Evolutionary conservation across 2,113 vertebrate genomes (phyloP).

Genomic region (Leiothrix lutea): DNA sequence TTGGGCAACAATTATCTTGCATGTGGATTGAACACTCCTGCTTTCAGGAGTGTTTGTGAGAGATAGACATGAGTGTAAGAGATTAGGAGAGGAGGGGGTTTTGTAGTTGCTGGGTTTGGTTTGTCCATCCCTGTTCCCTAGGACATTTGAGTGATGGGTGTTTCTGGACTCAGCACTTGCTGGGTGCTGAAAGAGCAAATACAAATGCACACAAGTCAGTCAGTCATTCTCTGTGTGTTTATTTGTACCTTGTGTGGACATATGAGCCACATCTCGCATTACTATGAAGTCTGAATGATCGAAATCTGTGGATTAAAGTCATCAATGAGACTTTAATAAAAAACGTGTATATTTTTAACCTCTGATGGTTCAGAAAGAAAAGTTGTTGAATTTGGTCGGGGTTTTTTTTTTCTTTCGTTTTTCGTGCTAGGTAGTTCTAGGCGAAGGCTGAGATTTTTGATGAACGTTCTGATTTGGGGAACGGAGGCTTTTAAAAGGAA

Average conservation of each 20-base stretch:
- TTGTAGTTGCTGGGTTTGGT: not conserved
- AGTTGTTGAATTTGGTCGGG: not conserved
- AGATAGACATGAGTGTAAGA: not conserved
- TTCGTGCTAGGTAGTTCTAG: not conserved
- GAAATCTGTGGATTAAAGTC: not conserved
- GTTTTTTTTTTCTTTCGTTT: not conserved
- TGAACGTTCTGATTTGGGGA: not conserved
- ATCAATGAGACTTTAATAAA: not conserved
- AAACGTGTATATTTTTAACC: rapidly evolving
- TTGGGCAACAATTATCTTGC: not conserved
- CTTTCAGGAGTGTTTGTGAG: not conserved
- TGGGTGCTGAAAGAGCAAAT: not conserved
- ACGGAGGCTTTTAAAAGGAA: not conserved
- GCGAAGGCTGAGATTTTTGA: not conserved
- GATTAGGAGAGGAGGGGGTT: not conserved
- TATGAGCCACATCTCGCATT: rapidly evolving
- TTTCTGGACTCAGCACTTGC: not conserved
- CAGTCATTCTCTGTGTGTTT: not conserved
- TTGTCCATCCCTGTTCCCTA: not conserved
- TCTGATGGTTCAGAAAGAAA: not conserved
- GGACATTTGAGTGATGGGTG: not conserved
- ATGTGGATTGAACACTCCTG: not conserved
- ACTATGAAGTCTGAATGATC: not conserved
- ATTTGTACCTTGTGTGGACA: not conserved
- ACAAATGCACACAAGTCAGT: not conserved